phyloP scores from a whole-genome alignment of 2,888 invertebrate species.

The Smittia sp. region DNA sequence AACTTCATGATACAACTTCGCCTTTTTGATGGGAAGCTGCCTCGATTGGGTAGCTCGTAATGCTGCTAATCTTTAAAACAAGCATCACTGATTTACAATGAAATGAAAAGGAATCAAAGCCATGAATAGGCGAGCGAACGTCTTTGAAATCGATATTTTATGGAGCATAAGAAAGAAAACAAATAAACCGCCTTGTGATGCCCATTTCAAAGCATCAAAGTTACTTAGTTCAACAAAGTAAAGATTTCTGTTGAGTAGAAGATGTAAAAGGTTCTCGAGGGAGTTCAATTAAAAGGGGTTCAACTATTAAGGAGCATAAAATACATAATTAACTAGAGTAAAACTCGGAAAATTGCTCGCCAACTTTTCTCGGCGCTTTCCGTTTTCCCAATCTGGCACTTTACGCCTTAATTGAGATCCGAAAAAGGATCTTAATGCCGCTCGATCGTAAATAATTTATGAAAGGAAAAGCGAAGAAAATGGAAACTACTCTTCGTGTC shows the following conservation, averaged over 20 bases:
- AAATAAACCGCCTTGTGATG: constrained; percentile 18
- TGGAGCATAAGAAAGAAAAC: constrained; percentile 23
- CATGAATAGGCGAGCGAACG: neutral
- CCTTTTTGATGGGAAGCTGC: neutral
- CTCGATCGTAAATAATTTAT: constrained; percentile 23
- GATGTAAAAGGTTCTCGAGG: neutral
- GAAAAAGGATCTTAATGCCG: constrained; percentile 22
- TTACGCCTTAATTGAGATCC: constrained; percentile 22
- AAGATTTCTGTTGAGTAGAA: neutral
- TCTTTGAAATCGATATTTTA: constrained; percentile 21
- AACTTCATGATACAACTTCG: constrained; percentile 3
- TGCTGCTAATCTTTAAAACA: neutral
- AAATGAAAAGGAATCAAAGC: constrained; percentile 8
- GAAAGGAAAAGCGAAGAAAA: constrained; percentile 5
- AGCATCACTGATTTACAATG: constrained; percentile 18
- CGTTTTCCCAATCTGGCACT: neutral
- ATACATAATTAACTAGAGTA: constrained; percentile 22
- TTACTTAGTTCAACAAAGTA: neutral
- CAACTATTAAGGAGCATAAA: constrained; percentile 15
- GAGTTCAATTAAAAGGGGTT: constrained; percentile 18
- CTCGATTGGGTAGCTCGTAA: neutral
- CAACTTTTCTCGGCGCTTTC: neutral
- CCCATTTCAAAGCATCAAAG: constrained; percentile 14
- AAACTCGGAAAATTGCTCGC: neutral
- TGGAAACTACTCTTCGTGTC: neutral